Base-by-base conservation (phyloP, 1,140 invertebrate genomes). In the Drosophila sucinea region DNA sequence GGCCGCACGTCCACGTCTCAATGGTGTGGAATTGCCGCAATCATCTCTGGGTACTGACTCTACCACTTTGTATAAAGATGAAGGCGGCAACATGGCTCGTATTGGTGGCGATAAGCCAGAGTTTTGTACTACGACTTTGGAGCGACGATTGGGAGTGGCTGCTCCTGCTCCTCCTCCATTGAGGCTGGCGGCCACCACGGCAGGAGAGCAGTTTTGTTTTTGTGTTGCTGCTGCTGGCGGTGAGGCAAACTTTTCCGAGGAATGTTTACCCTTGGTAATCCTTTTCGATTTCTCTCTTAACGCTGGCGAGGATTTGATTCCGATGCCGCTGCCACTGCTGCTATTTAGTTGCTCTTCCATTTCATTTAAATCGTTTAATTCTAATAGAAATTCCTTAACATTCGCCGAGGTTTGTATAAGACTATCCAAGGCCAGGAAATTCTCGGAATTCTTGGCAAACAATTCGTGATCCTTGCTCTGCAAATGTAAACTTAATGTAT, bases 381-480 rank as follows among this genome's bases (percentile, higher is more conserved):
- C 79, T 69, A 65, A 56, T 11, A 91, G 60, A 73, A 91, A 91
- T 11, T 73, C 75, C 63, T 77, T 81, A 6, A 91, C 78, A 76
- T 84, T 76, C 8, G 85, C 84, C 65, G 84, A 90, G 3, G 77
- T 67, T 8, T 78, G 93, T 58, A 96, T 96, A 23, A 96, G 92
- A 11, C 93, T 94, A 77, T 96, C 95, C 44, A 96, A 90, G 8
- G 95, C 94, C 32, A 95, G 90, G 83, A 95, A 96, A 90, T 96
- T 96, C 51, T 94, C 93, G 70, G 94, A 94, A 82, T 96, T 95
- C 58, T 94, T 94, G 32, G 95, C 95, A 83, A 96, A 96, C 56
- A 94, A 94, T 47, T 95, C 83, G 91, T 96, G 96, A 79, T 95
- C 94, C 57, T 95, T 95, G n/a, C 94, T 95, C 67, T 95, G 94